Evolutionary conservation across 2,888 invertebrate genomes (phyloP).

Genomic region (Leptogaster cylindrica): DNA sequence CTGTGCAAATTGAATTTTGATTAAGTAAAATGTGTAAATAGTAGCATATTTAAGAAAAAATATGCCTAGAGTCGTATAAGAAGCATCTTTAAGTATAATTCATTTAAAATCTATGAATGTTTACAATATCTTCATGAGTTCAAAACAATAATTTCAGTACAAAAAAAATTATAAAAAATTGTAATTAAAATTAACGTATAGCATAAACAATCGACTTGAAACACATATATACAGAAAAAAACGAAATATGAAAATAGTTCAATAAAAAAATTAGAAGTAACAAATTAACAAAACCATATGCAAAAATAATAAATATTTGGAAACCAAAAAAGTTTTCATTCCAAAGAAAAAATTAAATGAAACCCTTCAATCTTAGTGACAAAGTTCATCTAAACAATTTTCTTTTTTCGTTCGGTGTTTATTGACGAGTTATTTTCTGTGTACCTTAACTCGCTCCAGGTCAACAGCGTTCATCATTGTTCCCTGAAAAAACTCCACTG

Average conservation of each 20-base stretch:
- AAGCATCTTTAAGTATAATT: slow-evolving; percentile 13
- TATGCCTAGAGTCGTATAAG: slow-evolving; percentile 6
- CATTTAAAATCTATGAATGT: slow-evolving; percentile 11
- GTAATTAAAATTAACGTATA: slow-evolving; percentile 10
- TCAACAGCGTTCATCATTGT: slow-evolving; percentile 99
- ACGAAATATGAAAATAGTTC: not conserved
- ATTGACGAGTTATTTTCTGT: slow-evolving; percentile 51
- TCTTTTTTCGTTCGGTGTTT: too few relatives aligned
- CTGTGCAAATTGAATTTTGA: slow-evolving; percentile 23
- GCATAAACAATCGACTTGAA: not conserved
- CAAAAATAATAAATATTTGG: too few relatives aligned
- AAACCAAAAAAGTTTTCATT: not conserved
- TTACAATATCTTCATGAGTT: slow-evolving; percentile 9
- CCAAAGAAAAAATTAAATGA: not conserved
- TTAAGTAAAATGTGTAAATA: slow-evolving; percentile 19
- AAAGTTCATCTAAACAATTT: not conserved
- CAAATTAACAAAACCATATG: too few relatives aligned
- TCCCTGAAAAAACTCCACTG: slow-evolving; percentile 99
- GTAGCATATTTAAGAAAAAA: slow-evolving; percentile 26
- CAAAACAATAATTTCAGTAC: slow-evolving; percentile 12
- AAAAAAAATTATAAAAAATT: slow-evolving; percentile 16
- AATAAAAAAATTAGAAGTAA: not conserved
- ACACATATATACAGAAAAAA: not conserved
- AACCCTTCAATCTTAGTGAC: slow-evolving; percentile 22
- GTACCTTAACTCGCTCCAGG: slow-evolving; percentile 99